These are phyloP conservation scores for Mechanitis mazaeus DNA, from an alignment of 2,888 invertebrate species.

Conservation along the genomic window DNA sequence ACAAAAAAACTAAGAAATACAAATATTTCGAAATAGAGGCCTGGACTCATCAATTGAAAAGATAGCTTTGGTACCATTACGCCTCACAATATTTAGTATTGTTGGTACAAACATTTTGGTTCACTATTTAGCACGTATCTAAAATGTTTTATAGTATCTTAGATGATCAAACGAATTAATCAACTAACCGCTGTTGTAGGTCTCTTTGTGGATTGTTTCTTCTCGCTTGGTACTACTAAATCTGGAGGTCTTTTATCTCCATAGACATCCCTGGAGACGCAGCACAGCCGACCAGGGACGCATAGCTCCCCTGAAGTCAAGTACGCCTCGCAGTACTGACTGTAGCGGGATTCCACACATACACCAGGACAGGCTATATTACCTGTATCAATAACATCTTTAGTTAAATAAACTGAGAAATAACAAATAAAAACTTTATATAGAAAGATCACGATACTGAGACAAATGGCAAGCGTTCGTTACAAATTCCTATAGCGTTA, in stretches of 20 bases:
- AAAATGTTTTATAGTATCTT: background rate
- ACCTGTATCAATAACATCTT: slow-evolving; percentile 48
- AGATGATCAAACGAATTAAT: background rate
- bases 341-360: slow-evolving; percentile 87
- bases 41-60: no score
- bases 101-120: no score
- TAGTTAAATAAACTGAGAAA: background rate
- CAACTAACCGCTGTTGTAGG: slow-evolving; percentile 55
- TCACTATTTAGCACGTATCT: no score
- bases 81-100: no score
- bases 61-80: no score
- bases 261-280: slow-evolving; percentile 85
- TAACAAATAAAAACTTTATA: background rate
- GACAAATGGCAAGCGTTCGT: no score
- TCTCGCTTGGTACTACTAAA: slow-evolving; percentile 80
- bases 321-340: slow-evolving; percentile 91
- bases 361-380: slow-evolving; percentile 84
- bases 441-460: background rate
- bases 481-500: no score
- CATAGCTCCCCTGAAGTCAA: slow-evolving; percentile 84
- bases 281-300: slow-evolving; percentile 85
- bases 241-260: slow-evolving; percentile 83
- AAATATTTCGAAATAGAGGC: no score
- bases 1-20: no score
- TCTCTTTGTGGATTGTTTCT: slow-evolving; percentile 61